A percentile compares a stretch with the other conserved stretches of the same genome.
These are phyloP conservation scores for Anseranas semipalmata DNA, from an alignment of 2,113 vertebrate species.

Conservation along the genomic window DNA sequence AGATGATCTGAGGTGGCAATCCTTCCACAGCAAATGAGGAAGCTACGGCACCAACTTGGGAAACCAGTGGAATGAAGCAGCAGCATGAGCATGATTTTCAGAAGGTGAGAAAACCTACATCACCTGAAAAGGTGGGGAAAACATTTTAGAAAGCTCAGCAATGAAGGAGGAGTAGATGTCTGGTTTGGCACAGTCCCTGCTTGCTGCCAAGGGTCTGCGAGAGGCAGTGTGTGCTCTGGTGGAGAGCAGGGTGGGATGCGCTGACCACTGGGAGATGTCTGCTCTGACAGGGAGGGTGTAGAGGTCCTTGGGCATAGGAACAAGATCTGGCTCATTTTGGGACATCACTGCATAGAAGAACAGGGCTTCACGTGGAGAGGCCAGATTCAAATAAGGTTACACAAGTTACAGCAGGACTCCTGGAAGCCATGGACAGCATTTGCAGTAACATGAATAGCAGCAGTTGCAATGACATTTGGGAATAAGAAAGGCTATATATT, in stretches of 20 bases:
- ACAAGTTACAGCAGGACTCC: background rate
- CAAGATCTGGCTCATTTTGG: background rate
- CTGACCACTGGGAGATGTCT: background rate
- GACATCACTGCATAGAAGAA: background rate
- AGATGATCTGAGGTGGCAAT: background rate
- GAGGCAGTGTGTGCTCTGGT: accelerated
- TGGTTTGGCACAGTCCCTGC: background rate
- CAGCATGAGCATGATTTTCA: background rate
- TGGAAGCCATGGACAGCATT: background rate
- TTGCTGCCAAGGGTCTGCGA: background rate
- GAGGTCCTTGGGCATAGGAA: background rate
- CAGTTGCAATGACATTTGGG: background rate
- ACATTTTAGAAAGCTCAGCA: background rate
- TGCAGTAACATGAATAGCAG: background rate
- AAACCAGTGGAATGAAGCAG: background rate
- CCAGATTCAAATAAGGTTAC: background rate
- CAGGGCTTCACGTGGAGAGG: background rate
- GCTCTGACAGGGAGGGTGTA: background rate
- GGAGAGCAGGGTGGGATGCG: background rate
- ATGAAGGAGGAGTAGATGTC: background rate
- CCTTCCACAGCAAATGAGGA: background rate
- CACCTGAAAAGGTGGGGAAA: background rate
- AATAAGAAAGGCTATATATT: background rate
- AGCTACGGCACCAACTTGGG: accelerated
- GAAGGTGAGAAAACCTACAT: background rate